Base-by-base conservation (phyloP, 2,888 invertebrate species). In the Hanleya hanleyi region DNA sequence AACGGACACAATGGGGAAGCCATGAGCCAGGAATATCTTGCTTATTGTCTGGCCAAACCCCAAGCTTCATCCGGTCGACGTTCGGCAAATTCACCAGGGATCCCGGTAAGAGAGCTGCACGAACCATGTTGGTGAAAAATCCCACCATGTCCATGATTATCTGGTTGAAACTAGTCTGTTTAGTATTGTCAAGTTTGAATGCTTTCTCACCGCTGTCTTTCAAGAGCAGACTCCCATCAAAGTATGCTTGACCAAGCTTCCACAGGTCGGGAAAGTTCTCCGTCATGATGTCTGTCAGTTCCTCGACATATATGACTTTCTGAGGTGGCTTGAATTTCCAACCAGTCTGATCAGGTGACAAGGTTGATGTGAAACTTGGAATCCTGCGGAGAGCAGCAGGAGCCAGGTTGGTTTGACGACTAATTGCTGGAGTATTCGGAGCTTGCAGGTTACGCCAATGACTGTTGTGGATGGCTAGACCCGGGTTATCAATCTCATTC, bases 241-340 rank as follows among this genome's bases (percentile, higher is more conserved):
- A 97, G 92, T 99, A 99, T 49, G 96, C 94, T 86, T 97, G 95
- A 0, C 98, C 98, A 0, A 99, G 93, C 88, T 97, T 96, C 98
- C 98, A 99, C 84, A 99, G 93, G 90, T 98, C 96, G 38, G 96
- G 96, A 87, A 98, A 93, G 77, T 94, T 93, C 71, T 94, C 94
- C 0, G 94, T 93, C 50, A 96, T 93, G 75, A 95, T 92, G 70
- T 94, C 94, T 76, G 95, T 95, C 38, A 96, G 92, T 85, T 95
- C 95, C 87, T 96, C 96, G 67, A 95, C 93, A 87, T 96, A 96
- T 72, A 94, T 91, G 4, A 96, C 94, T 77, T 94, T 93, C 77
- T 93, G 93, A 0, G 95, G 95, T 32, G 92, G 92, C 71, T 71
- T 84, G 67, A 79, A 83, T 61, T 77, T 80, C 75, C 73, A 76